Evolutionary conservation across 2,888 invertebrate species (phyloP), one percentile per base, ranked within the genome.

Genomic region (Schizaphis graminum): DNA sequence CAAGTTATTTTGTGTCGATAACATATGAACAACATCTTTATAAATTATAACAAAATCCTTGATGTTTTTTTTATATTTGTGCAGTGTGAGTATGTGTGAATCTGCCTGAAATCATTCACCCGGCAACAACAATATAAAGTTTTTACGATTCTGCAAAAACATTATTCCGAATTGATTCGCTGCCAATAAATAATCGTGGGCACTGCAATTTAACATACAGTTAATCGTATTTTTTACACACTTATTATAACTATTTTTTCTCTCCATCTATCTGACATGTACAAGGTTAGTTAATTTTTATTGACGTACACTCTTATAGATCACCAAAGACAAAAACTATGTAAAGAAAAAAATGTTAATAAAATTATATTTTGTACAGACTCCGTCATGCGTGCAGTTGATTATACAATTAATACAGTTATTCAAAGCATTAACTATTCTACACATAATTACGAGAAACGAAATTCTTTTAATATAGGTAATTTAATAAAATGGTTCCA

Each of bases 171-270:
- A 88, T 56, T 56, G 41, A 89, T 56, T 89, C 89, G 5, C 53
- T 26, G 24, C 53, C 41, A 41, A 41, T 89, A 56, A 89, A 89
- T 89, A 89, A 89, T 89, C 89, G 88, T 41, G 35, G 41, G 26
- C 41, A 41, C 26, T 35, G 24, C 44, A 89, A 88, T 35, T 16
- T n/a, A 89, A 44, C 35, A 28, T 11, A 41, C 28, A 53, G 88
- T 49, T 35, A 77, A 21, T 35, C 21, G 35, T 35, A 35, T 77
- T 77, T 13, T 67, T 77, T 16, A 77, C 67, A 77, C 5, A 21
- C 67, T 77, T 77, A 67, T 44, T 44, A 44, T 44, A 44, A n/a
- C 67, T n/a, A 77, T 16, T 77, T 77, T 77, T 77, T 77, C 7
- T 77, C 67, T 77, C 7, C 7, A 10, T 67, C 67, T 13, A 16